Percentiles rank a stretch among this genome's conserved stretches.
phyloP scores from a whole-genome alignment of 2,797 vertebrate species.

The Tympanoctomys barrerae region DNA sequence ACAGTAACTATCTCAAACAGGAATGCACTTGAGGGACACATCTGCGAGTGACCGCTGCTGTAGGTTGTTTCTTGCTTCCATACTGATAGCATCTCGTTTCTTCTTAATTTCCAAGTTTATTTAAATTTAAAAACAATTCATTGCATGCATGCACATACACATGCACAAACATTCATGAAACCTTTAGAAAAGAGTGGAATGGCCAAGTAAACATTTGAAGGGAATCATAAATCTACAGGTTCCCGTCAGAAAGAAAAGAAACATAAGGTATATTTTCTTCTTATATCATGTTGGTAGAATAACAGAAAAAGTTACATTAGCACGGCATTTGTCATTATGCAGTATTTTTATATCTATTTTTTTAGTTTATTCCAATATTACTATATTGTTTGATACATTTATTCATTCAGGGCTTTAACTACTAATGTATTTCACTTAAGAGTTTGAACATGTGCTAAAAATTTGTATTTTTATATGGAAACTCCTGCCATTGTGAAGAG shows the following conservation, averaged over 20 bases:
- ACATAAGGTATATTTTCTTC: neutral
- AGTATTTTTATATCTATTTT: conserved; percentile 51
- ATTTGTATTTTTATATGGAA: neutral
- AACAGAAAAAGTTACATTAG: conserved; percentile 33
- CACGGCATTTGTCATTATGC: neutral
- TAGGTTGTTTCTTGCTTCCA: conserved; percentile 1
- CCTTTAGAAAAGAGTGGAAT: conserved; percentile 21
- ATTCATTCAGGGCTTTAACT: conserved; percentile 62
- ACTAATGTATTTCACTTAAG: conserved; percentile 53
- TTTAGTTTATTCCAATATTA: conserved; percentile 40
- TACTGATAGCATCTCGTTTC: neutral
- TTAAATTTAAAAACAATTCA: conserved; percentile 39
- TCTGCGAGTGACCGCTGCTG: neutral
- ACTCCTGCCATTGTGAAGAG: conserved; percentile 49
- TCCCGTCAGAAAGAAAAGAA: conserved; percentile 37
- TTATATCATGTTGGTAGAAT: conserved; percentile 15
- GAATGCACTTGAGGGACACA: neutral
- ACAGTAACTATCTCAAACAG: neutral
- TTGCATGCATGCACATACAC: neutral
- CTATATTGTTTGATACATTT: conserved; percentile 41
- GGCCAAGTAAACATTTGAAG: conserved; percentile 48
- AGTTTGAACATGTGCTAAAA: conserved; percentile 72
- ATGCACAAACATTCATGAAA: neutral
- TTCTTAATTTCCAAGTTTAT: conserved; percentile 28
- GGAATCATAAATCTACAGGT: conserved; percentile 36